These are phyloP conservation scores for Prionace glauca DNA, from an alignment of 2,797 vertebrate genomes.

Conservation along the genomic window DNA sequence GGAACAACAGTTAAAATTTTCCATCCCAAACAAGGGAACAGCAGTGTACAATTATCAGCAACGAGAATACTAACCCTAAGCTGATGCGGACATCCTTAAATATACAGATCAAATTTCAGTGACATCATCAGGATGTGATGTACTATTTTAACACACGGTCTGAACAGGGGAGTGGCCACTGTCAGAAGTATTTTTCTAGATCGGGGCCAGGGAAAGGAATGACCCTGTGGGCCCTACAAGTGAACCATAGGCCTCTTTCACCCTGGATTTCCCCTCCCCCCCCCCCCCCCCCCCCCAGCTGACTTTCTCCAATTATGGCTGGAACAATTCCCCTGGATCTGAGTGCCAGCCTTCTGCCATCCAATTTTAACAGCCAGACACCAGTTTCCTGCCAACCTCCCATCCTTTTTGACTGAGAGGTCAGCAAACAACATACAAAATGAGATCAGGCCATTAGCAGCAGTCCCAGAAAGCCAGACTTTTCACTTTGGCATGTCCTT, in stretches of 20 bases:
- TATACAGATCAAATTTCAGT: background rate
- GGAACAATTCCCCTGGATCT: background rate
- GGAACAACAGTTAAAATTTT: background rate
- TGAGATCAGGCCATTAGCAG: no score
- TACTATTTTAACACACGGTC: background rate
- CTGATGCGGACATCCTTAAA: background rate
- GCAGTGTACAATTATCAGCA: background rate
- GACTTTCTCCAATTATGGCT: background rate
- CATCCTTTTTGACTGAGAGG: background rate
- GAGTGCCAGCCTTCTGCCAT: no score
- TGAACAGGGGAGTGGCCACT: background rate
- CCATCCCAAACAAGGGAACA: background rate
- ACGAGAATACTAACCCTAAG: background rate
- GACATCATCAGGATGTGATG: background rate
- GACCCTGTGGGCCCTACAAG: background rate
- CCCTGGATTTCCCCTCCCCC: no score
- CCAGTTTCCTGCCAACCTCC: background rate
- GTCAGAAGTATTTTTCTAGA: background rate
- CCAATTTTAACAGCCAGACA: no score
- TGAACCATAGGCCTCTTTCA: background rate
- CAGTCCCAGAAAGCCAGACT: background rate
- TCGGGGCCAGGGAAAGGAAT: no score
- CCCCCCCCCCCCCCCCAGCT: no score
- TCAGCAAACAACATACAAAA: background rate
- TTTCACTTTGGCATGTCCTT: background rate